Percentiles rank a stretch among this genome's conserved stretches.
phyloP scores from a whole-genome alignment of 2,113 vertebrate genomes.

The Chaenocephalus aceratus region DNA sequence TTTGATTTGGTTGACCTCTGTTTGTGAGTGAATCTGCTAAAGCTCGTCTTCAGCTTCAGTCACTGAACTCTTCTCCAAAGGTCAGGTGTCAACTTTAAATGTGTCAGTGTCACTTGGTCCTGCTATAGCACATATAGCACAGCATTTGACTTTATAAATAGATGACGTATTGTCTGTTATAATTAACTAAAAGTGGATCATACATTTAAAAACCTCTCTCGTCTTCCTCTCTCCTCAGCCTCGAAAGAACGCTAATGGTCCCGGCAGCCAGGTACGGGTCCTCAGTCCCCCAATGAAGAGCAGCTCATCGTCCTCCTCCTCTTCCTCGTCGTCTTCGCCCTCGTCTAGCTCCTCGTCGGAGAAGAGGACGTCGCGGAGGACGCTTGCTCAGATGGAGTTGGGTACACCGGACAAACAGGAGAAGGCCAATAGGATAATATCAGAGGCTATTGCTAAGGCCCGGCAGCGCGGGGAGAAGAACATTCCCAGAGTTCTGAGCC shows the following conservation, averaged over 20 bases:
- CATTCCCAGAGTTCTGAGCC: constrained; percentile 97
- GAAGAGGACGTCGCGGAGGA: constrained; percentile 88
- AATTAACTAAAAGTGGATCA: background rate
- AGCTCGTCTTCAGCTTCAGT: background rate
- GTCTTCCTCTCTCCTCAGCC: constrained; percentile 83
- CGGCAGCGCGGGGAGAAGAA: constrained; percentile 96
- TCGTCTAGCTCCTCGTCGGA: constrained; percentile 84
- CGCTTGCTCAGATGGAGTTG: constrained; percentile 87
- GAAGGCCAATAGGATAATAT: constrained; percentile 99
- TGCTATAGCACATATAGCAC: background rate
- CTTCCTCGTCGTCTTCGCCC: constrained; percentile 82
- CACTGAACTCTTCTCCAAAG: constrained; percentile 12
- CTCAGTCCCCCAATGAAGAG: constrained; percentile 94
- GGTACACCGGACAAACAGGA: constrained; percentile 93
- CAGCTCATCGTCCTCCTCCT: constrained; percentile 84
- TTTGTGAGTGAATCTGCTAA: background rate
- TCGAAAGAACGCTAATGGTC: constrained; percentile 95
- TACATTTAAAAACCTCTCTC: background rate
- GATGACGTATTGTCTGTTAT: constrained; percentile 1
- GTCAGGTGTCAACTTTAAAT: constrained; percentile 1
- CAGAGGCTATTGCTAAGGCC: constrained; percentile 96
- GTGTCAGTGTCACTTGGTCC: background rate
- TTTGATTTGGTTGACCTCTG: background rate
- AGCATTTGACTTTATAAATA: background rate
- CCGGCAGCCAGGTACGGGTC: constrained; percentile 88